A percentile compares a stretch with the other conserved stretches of the same genome.
Evolutionary conservation across 2,888 invertebrate species (phyloP).

Genomic region (Spisula subtruncata): DNA sequence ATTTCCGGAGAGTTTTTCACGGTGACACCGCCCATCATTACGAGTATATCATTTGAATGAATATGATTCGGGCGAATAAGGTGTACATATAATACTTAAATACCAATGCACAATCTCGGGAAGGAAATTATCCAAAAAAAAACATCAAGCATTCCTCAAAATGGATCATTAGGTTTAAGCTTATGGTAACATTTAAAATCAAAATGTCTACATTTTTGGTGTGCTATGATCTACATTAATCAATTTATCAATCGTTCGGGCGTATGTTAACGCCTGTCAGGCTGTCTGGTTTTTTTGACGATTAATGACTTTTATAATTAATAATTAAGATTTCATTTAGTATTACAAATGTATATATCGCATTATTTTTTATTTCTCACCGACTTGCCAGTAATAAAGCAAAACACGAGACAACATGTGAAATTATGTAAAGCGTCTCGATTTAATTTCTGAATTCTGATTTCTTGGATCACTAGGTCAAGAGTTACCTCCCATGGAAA

Average conservation of each 20-base stretch:
- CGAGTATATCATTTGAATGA: too few relatives aligned
- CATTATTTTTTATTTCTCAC: background rate
- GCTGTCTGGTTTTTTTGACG: background rate
- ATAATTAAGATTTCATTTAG: background rate
- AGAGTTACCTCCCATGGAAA: too few relatives aligned
- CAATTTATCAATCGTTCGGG: constrained; percentile 12
- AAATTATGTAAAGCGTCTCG: too few relatives aligned
- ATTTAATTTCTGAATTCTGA: too few relatives aligned
- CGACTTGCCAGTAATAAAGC: background rate
- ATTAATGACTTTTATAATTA: constrained; percentile 9
- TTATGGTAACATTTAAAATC: constrained; percentile 16
- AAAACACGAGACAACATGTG: too few relatives aligned
- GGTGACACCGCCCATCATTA: too few relatives aligned
- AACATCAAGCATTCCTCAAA: too few relatives aligned
- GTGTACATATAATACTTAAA: too few relatives aligned
- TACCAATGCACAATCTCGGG: background rate
- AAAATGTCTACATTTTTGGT: background rate
- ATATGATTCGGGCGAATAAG: too few relatives aligned
- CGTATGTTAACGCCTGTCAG: constrained; percentile 14
- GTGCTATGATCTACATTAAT: background rate
- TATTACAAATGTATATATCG: background rate
- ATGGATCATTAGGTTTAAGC: background rate
- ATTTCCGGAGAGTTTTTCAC: background rate
- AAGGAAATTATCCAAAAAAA: background rate
- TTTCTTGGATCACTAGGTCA: too few relatives aligned